Conservation (phyloP, 2,113 vertebrate genomes). For the Buteo buteo region DNA sequence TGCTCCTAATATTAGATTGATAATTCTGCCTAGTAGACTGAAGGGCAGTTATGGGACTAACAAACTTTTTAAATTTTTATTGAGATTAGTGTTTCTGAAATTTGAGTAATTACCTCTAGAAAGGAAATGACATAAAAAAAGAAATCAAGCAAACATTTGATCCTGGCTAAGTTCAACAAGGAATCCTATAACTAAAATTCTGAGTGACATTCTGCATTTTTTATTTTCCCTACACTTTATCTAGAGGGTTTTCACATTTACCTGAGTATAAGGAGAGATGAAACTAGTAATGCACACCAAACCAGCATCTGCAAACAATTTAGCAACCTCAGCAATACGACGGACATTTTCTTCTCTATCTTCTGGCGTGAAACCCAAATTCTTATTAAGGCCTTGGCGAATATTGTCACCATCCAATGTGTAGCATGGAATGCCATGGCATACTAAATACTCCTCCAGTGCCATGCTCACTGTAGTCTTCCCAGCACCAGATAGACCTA, state of each 20-base stretch:
- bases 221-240: not conserved
- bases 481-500: slow-evolving; percentile 93
- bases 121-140: not conserved
- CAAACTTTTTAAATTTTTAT: not conserved
- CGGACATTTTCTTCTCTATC: slow-evolving; percentile 97
- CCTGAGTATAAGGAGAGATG: slow-evolving; percentile 94
- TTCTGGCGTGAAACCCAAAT: slow-evolving; percentile 93
- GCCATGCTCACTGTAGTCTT: slow-evolving; percentile 99
- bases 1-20: not conserved
- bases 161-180: not conserved
- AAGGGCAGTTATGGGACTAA: not conserved
- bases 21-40: not conserved
- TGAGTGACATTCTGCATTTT: not conserved
- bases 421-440: slow-evolving; percentile 97
- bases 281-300: slow-evolving; percentile 96
- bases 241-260: slow-evolving; percentile 38
- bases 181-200: not conserved
- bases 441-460: slow-evolving; percentile 94
- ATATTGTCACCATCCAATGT: slow-evolving; percentile 97
- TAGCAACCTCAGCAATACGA: slow-evolving; percentile 95
- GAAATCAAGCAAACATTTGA: not conserved
- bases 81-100: not conserved
- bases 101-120: not conserved
- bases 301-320: slow-evolving; percentile 95
- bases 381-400: slow-evolving; percentile 96